These are phyloP conservation scores for Cataglyphis livida DNA, from an alignment of 2,888 invertebrate species.

Conservation along the genomic window DNA sequence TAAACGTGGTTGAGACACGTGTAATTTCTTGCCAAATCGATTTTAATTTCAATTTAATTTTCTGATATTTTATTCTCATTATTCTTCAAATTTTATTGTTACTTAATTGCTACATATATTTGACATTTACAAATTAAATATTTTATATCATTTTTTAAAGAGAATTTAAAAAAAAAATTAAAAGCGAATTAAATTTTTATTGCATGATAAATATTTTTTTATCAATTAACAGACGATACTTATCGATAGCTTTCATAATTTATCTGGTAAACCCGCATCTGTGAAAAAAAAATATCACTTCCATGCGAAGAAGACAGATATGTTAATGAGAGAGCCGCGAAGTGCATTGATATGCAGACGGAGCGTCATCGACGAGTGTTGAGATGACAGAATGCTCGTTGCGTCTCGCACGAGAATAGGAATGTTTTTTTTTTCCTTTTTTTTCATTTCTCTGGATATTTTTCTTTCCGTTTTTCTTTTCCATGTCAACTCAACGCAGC, in stretches of 20 bases:
- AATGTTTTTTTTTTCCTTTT: constrained; percentile 61
- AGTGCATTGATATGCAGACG: constrained; percentile 81
- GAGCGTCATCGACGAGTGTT: constrained; percentile 77
- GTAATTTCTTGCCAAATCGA: constrained; percentile 28
- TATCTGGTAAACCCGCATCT: constrained; percentile 50
- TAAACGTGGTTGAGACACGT: constrained; percentile 27
- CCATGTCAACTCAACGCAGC: neutral
- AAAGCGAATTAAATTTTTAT: constrained; percentile 9
- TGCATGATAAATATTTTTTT: neutral
- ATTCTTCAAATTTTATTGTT: neutral
- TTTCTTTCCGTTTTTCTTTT: constrained; percentile 1
- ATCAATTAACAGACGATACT: neutral
- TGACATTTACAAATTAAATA: neutral
- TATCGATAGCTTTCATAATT: constrained; percentile 2
- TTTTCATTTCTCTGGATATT: neutral
- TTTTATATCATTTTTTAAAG: neutral
- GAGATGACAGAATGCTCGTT: constrained; percentile 77
- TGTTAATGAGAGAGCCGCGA: constrained; percentile 76
- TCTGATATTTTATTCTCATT: constrained; percentile 4
- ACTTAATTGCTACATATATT: neutral
- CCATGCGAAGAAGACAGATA: constrained; percentile 71
- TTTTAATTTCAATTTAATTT: constrained; percentile 7
- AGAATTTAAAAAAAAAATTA: neutral
- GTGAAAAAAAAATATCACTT: constrained; percentile 54
- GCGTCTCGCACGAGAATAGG: constrained; percentile 74